A percentile compares a stretch with the other conserved stretches of the same genome.
These are phyloP conservation scores for Muraenolepis orangiensis DNA, from an alignment of 2,797 vertebrate genomes.

Conservation along the genomic window DNA sequence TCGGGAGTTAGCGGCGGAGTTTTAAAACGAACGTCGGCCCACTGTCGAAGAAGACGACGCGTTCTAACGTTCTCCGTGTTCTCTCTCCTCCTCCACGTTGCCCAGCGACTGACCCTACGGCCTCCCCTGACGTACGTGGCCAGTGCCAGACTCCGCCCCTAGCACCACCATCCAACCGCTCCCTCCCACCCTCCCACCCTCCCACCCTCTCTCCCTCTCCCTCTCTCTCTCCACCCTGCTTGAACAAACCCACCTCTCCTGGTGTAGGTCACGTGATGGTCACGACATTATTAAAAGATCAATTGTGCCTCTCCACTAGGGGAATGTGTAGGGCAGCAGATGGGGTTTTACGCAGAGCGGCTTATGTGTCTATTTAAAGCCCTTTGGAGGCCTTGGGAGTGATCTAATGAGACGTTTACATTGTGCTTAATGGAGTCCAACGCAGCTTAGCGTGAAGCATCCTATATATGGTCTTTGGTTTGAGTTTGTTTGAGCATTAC, in stretches of 20 bases:
- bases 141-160: conserved; percentile 24
- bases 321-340: conserved; percentile 61
- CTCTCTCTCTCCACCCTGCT: conserved; percentile 1
- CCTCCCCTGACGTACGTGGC: conserved; percentile 19
- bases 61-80: conserved; percentile 35
- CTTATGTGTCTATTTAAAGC: conserved; percentile 75
- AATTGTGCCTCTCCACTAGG: conserved; percentile 65
- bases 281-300: conserved; percentile 78
- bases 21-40: conserved; percentile 36
- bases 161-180: too few relatives aligned
- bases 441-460: conserved; percentile 36
- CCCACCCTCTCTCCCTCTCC: conserved; percentile 4
- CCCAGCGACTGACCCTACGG: conserved; percentile 37
- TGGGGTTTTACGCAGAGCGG: conserved; percentile 64
- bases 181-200: not conserved
- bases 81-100: conserved; percentile 38
- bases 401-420: conserved; percentile 70
- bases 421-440: conserved; percentile 56
- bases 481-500: conserved; percentile 16
- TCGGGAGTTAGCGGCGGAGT: too few relatives aligned
- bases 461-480: conserved; percentile 19
- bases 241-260: conserved; percentile 44
- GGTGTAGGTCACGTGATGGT: conserved; percentile 66
- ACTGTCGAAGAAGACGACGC: conserved; percentile 48
- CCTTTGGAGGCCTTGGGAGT: conserved; percentile 64